Percentiles rank a stretch among this genome's conserved stretches.
Evolutionary conservation across 2,113 vertebrate genomes (phyloP).

Genomic region (Psittacara wagleri): DNA sequence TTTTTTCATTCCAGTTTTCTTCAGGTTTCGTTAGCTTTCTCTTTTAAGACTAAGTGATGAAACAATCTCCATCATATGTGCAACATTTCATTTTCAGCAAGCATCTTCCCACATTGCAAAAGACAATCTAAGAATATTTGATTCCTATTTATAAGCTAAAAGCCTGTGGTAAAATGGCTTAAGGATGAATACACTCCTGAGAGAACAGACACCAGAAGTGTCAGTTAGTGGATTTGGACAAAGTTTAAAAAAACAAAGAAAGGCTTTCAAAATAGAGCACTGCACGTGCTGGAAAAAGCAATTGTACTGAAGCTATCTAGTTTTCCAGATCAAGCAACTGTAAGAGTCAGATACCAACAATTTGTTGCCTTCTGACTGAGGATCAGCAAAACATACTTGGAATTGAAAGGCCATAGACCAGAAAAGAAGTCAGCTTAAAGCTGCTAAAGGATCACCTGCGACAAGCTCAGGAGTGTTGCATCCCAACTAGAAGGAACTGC

Average conservation of each 20-base stretch:
- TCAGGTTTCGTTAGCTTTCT: background rate
- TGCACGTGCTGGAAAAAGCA: too few species aligned
- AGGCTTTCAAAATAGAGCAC: too few species aligned
- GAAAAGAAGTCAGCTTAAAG: background rate
- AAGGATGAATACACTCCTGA: background rate
- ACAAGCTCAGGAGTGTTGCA: too few species aligned
- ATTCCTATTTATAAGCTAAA: background rate
- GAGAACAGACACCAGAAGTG: background rate
- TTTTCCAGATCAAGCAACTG: background rate
- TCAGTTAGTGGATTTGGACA: background rate
- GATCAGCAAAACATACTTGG: background rate
- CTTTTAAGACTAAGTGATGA: background rate
- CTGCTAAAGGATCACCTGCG: background rate
- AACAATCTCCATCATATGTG: background rate
- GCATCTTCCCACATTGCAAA: background rate
- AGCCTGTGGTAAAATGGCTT: background rate
- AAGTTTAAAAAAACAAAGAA: too few species aligned
- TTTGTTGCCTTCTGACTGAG: background rate
- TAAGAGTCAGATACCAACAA: background rate
- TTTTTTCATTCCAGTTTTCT: background rate
- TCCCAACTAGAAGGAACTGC: too few species aligned
- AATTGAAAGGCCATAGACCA: background rate
- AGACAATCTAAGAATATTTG: background rate
- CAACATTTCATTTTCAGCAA: background rate
- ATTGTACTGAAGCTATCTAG: background rate